Evolutionary conservation across 2,797 vertebrate genomes (phyloP).

Genomic region (Sebastes diploproa): DNA sequence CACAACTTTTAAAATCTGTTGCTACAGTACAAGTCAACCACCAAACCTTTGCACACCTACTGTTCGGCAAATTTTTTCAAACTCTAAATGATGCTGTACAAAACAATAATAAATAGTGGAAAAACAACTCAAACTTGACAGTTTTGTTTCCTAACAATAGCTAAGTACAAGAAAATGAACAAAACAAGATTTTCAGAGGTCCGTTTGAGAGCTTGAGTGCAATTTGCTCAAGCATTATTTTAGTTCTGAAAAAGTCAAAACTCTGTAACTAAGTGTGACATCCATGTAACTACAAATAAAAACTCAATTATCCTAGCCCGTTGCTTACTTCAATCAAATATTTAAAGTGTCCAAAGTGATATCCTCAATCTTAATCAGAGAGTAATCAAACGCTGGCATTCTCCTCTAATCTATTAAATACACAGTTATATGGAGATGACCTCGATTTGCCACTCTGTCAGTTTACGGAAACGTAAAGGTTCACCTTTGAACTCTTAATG

Average conservation of each 20-base stretch:
- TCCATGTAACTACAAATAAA: background rate
- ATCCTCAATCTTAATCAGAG: slow-evolving; percentile 20
- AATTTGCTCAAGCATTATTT: background rate
- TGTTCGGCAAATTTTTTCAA: background rate
- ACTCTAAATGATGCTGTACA: background rate
- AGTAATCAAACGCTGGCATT: slow-evolving; percentile 25
- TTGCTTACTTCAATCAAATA: background rate
- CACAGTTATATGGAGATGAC: slow-evolving; percentile 32
- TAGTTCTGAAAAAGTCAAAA: background rate
- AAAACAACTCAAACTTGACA: background rate
- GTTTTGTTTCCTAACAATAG: background rate
- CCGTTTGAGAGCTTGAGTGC: background rate
- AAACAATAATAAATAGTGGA: background rate
- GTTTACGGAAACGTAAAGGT: slow-evolving; percentile 54
- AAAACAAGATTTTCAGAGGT: background rate
- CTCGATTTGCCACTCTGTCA: slow-evolving; percentile 57
- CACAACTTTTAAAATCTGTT: background rate
- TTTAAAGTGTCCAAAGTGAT: slow-evolving; percentile 4
- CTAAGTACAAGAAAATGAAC: background rate
- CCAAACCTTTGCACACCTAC: background rate
- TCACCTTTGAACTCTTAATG: slow-evolving; percentile 75
- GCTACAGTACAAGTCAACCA: background rate
- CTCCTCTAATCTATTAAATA: slow-evolving; percentile 18
- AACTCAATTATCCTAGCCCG: background rate
- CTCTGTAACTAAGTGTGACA: background rate